phyloP scores from a whole-genome alignment of 2,113 vertebrate species.

The Ceyx cyanopectus region DNA sequence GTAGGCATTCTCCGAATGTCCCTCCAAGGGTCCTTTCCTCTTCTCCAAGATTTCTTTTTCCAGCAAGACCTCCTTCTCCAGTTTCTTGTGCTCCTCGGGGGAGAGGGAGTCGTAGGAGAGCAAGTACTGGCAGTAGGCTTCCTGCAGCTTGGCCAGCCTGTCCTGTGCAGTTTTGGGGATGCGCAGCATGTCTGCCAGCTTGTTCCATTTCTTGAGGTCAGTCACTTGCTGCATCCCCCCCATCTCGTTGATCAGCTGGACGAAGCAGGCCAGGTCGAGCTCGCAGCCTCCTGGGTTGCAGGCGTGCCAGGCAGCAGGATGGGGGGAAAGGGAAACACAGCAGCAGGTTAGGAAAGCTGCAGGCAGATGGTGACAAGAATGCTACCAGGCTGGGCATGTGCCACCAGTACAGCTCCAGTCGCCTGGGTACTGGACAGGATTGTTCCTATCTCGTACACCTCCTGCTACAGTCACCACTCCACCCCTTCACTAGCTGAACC shows the following conservation, averaged over 20 bases:
- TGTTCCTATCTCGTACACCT: rapidly evolving
- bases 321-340: constrained; percentile 36
- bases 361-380: rapidly evolving
- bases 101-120: constrained; percentile 96
- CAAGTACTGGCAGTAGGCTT: constrained; percentile 98
- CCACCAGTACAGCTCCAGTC: neutral
- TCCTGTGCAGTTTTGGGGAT: constrained; percentile 98
- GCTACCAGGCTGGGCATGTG: neutral
- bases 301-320: neutral
- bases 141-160: constrained; percentile 97
- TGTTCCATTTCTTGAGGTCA: constrained; percentile 99
- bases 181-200: constrained; percentile 95
- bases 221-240: constrained; percentile 99
- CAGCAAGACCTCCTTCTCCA: constrained; percentile 92
- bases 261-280: constrained; percentile 97
- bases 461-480: neutral
- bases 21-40: constrained; percentile 93
- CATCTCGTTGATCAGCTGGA: constrained; percentile 98
- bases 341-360: neutral
- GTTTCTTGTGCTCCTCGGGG: constrained; percentile 88
- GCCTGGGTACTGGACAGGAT: neutral
- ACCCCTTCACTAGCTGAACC: neutral
- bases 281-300: constrained; percentile 89
- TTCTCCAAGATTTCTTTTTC: constrained; percentile 95
- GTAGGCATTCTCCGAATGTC: constrained; percentile 85